A percentile compares a stretch with the other conserved stretches of the same genome.
These are phyloP conservation scores for Mungos mungo DNA, from an alignment of 2,113 vertebrate genomes.

Conservation along the genomic window DNA sequence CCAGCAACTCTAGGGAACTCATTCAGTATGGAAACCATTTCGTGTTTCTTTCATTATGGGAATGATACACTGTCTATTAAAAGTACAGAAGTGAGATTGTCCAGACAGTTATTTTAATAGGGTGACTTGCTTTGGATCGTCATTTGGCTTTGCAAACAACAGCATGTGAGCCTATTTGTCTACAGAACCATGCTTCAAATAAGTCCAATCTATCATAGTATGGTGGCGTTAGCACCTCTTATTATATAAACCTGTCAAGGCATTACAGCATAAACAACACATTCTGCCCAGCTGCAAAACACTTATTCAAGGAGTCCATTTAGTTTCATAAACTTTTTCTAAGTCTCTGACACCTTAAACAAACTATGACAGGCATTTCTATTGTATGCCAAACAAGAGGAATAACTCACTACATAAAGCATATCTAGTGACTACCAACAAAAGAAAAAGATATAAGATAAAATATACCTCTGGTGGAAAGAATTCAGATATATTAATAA, in stretches of 20 bases:
- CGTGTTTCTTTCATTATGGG: conserved; percentile 83
- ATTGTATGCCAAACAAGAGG: conserved; percentile 71
- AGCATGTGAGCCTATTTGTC: conserved; percentile 71
- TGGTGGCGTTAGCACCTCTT: conserved; percentile 76
- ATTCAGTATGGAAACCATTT: conserved; percentile 82
- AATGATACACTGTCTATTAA: conserved; percentile 80
- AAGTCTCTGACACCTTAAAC: conserved; percentile 81
- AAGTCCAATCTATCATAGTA: conserved; percentile 78
- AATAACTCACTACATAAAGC: conserved; percentile 62
- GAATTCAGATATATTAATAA: conserved; percentile 48
- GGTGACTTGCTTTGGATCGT: conserved; percentile 60
- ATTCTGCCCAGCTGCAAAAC: conserved; percentile 80
- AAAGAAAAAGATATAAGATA: conserved; percentile 45
- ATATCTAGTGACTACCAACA: conserved; percentile 59
- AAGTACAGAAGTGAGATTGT: conserved; percentile 77
- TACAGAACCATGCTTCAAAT: conserved; percentile 63
- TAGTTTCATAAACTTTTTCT: conserved; percentile 84
- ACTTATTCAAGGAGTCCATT: conserved; percentile 82
- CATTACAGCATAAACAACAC: conserved; percentile 81
- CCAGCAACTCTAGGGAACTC: conserved; percentile 80
- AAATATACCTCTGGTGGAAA: conserved; percentile 42
- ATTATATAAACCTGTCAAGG: conserved; percentile 83
- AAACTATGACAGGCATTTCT: conserved; percentile 83
- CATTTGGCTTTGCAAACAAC: conserved; percentile 74
- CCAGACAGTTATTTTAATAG: conserved; percentile 79